Percentiles rank a stretch among this genome's conserved stretches.
Evolutionary conservation across 2,113 vertebrate genomes (phyloP).

Genomic region (Neotoma lepida): DNA sequence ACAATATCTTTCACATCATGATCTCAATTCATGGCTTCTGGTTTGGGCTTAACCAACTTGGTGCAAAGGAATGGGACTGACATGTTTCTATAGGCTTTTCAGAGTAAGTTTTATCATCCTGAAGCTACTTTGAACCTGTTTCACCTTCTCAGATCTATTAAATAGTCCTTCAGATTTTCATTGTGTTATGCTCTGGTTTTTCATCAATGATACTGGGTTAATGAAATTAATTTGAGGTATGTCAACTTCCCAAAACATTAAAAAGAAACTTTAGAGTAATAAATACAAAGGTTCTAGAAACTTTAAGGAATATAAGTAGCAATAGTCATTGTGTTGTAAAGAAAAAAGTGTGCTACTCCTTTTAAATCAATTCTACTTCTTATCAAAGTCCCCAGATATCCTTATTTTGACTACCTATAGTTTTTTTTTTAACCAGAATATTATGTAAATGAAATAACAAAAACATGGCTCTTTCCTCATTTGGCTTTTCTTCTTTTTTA

Average conservation of each 20-base stretch:
- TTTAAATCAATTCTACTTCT: background rate
- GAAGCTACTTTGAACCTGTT: background rate
- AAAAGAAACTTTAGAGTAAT: background rate
- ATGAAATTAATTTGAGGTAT: conserved; percentile 2
- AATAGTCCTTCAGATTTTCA: background rate
- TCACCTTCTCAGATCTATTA: background rate
- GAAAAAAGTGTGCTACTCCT: background rate
- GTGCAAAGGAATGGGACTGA: background rate
- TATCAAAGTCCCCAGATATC: background rate
- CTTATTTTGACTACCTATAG: background rate
- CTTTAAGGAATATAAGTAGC: background rate
- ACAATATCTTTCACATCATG: background rate
- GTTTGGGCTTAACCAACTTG: background rate
- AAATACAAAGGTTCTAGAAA: conserved; percentile 9
- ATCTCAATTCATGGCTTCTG: background rate
- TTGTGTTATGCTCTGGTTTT: background rate
- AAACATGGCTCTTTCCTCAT: background rate
- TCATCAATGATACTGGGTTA: background rate
- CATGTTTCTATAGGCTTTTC: background rate
- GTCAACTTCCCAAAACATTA: background rate
- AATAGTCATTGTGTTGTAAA: background rate
- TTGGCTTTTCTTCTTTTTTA: background rate
- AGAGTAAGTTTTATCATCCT: background rate
- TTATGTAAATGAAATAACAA: background rate
- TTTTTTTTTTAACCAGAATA: background rate